Conservation (phyloP, 2,113 vertebrate genomes). For the zebrafish (Danio rerio) region GRCz12tu NC_133191.1:36897001-36897500, state of each 20-base stretch:
- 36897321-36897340: constrained; percentile 56
- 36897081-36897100: too few relatives aligned
- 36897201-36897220: neutral
- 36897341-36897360: constrained; percentile 46
- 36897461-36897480: constrained; percentile 28
- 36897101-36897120: too few relatives aligned
- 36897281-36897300: constrained; percentile 50
- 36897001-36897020: too few relatives aligned
- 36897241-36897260: constrained; percentile 26
- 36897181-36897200: neutral
- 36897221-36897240: constrained; percentile 3
- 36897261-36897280: constrained; percentile 43
- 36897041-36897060: too few relatives aligned
- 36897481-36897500: constrained; percentile 41
- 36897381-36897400: constrained; percentile 59
- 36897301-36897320: constrained; percentile 62
- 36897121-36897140: too few relatives aligned
- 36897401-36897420: constrained; percentile 58
- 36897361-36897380: constrained; percentile 51
- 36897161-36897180: too few relatives aligned
- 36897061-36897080: too few relatives aligned
- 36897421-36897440: constrained; percentile 44
- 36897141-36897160: neutral
- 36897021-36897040: too few relatives aligned
- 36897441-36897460: constrained; percentile 29